Evolutionary conservation across 2,797 vertebrate species (phyloP), one percentile per base, ranked within the genome.

Genomic region (Ctenosaura bakeri): DNA sequence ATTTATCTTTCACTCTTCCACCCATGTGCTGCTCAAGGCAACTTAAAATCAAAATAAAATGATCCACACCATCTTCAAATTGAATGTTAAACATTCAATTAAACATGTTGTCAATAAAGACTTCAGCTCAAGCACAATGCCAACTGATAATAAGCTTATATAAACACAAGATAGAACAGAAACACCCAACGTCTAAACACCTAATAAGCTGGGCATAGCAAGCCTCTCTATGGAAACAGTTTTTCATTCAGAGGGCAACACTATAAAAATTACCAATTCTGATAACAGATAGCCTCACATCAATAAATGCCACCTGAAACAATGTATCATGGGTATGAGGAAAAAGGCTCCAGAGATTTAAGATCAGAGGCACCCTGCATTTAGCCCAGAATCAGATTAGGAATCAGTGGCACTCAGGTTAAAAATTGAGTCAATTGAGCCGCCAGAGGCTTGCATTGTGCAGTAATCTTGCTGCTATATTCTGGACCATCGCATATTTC

Each of bases 1-100:
- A 86, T 90, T 50, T 76, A 62, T 22, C 35, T 86, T 86, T 90
- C 16, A 66, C n/a, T 76, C 14, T 8, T 13, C 42, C n/a, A 69
- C 26, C 46, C 42, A 76, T 29, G 64, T 76, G 42, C 14, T 62
- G 8, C 26, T 35, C 46, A 79, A 66, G 79, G 24, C 22, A 85
- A 38, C 66, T 86, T 35, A 62, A 14, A 76, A 76, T 76, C 22
- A 77, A 83, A 62, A 83, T 73, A 83, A 42, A 83, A 83, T 24
- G 8, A 71, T 46, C 52, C 56, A 83, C 24, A 42, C 26, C 26
- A 74, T n/a, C 6, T 59, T 32, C 32, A 83, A 71, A 81, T 26
- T 0, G 14, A 50, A n/a, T 85, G 4, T 16, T 85, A 83, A 83
- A 85, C 20, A 52, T 80, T 69, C 52, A 62, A 76, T 50, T n/a